Evolutionary conservation across 53 echinoderm and acorn worm species (phyloP).

Genomic region (Zoroaster sp.): DNA sequence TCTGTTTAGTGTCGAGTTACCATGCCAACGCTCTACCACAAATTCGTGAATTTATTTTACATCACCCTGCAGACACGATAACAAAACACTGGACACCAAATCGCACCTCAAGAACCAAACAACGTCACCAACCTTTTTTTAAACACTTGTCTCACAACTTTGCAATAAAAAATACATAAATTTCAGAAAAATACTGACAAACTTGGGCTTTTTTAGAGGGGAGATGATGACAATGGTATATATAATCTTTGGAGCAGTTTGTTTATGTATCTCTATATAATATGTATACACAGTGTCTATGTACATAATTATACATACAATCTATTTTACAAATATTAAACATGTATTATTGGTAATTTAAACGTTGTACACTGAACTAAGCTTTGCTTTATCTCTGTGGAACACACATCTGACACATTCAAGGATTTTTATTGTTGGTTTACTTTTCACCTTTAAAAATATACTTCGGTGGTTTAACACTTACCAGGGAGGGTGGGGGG

Average conservation of each 20-base stretch:
- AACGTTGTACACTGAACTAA: neutral
- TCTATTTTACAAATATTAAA: conserved; percentile 19
- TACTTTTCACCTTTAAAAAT: neutral
- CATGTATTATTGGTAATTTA: neutral
- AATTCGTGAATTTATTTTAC: neutral
- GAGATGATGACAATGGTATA: neutral
- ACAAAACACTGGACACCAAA: neutral
- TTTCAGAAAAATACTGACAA: conserved; percentile 43
- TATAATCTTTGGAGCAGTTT: neutral
- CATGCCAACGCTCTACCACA: neutral
- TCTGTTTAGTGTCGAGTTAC: neutral
- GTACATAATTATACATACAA: conserved; percentile 36
- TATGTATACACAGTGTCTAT: conserved; percentile 50
- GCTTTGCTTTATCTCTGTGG: neutral
- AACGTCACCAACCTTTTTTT: neutral
- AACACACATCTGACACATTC: neutral
- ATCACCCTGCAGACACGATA: neutral
- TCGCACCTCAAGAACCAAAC: neutral
- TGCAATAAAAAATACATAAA: neutral
- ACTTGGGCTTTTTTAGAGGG: neutral
- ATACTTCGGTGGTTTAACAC: neutral
- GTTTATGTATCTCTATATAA: conserved; percentile 12
- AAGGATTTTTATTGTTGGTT: neutral
- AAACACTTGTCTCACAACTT: neutral
- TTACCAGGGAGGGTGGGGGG: too few species aligned